A percentile compares a stretch with the other conserved stretches of the same genome.
Conservation (phyloP, 2,888 invertebrate genomes). For the Deroplatys truncata region DNA sequence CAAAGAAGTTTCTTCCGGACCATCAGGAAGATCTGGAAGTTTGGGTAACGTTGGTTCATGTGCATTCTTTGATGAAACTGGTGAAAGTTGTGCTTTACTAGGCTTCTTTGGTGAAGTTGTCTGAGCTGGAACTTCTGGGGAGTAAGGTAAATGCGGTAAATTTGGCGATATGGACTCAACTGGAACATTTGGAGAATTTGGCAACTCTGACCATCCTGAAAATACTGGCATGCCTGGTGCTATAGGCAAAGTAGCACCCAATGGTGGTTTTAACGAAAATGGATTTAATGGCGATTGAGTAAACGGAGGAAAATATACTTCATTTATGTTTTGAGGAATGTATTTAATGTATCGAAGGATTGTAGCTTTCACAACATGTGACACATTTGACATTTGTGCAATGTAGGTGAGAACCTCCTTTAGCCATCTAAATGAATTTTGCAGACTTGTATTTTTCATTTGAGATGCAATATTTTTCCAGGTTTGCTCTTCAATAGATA, state of each 20-base stretch:
- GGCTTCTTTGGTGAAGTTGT: too few species aligned
- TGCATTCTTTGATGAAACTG: too few species aligned
- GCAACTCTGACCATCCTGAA: too few species aligned
- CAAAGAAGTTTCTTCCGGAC: too few species aligned
- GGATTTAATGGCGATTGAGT: not conserved
- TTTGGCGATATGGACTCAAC: too few species aligned
- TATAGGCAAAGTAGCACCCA: too few species aligned
- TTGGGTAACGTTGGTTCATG: not conserved
- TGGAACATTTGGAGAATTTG: too few species aligned
- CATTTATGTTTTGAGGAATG: not conserved
- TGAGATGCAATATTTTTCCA: not conserved
- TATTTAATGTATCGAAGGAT: not conserved
- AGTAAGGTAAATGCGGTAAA: too few species aligned
- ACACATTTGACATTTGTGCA: not conserved
- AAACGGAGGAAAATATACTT: not conserved
- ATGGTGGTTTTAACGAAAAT: not conserved
- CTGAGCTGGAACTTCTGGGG: too few species aligned
- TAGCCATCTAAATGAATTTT: not conserved
- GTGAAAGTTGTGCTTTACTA: too few species aligned
- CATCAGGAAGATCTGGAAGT: not conserved
- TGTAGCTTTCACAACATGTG: not conserved
- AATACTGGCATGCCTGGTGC: too few species aligned
- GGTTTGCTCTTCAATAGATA: not conserved
- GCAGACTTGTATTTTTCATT: not conserved
- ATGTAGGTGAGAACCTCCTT: not conserved